Conservation (phyloP, 2,888 invertebrate genomes). For the Tinea trinotella region DNA sequence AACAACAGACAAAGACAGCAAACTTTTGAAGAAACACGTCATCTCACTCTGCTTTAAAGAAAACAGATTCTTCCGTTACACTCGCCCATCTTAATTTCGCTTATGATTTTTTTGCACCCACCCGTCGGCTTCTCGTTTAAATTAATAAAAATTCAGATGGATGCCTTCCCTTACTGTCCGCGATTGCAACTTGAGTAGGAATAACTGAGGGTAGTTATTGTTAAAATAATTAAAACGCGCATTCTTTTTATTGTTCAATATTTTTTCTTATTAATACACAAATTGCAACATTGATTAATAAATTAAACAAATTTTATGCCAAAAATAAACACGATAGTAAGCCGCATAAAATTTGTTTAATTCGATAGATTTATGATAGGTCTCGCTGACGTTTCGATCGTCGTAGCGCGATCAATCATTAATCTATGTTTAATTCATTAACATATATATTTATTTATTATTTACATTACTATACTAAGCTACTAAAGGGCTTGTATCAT, state of each 20-base stretch:
- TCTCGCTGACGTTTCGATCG: too few relatives aligned
- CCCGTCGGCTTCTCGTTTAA: slow-evolving; percentile 40
- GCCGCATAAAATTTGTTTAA: too few relatives aligned
- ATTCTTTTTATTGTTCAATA: not conserved
- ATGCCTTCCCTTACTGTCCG: slow-evolving; percentile 32
- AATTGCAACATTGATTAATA: too few relatives aligned
- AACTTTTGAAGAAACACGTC: slow-evolving; percentile 37
- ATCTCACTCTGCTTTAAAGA: slow-evolving; percentile 33
- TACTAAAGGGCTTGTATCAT: too few relatives aligned
- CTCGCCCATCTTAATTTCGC: slow-evolving; percentile 47
- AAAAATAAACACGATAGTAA: too few relatives aligned
- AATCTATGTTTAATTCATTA: too few relatives aligned
- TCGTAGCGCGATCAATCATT: too few relatives aligned
- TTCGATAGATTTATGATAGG: too few relatives aligned
- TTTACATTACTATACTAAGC: too few relatives aligned
- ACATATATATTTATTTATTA: too few relatives aligned
- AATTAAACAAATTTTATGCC: too few relatives aligned
- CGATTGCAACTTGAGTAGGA: slow-evolving; percentile 27
- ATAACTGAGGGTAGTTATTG: slow-evolving; percentile 14
- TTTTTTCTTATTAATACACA: too few relatives aligned
- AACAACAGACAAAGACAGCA: slow-evolving; percentile 58
- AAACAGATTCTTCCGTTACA: slow-evolving; percentile 32
- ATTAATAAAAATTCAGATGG: slow-evolving; percentile 55
- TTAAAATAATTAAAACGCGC: not conserved
- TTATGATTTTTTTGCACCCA: slow-evolving; percentile 47